A percentile compares a stretch with the other conserved stretches of the same genome.
Conservation (phyloP, 2,797 vertebrate genomes). For the Mus caroli region DNA sequence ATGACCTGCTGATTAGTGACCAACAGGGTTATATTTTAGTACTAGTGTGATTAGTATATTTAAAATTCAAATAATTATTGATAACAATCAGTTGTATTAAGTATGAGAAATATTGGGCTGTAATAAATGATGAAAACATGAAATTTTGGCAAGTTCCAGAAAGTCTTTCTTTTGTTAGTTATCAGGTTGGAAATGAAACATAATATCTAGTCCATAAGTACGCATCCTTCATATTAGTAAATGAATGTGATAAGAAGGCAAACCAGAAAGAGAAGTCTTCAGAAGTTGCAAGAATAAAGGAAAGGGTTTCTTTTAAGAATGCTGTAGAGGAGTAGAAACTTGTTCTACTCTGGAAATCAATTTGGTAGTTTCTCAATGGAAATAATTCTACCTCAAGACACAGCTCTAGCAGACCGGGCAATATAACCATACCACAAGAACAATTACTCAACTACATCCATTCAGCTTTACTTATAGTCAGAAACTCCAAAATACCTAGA, state of each 20-base stretch:
- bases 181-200: slow-evolving; percentile 7
- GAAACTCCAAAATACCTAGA: not conserved
- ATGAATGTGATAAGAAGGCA: not conserved
- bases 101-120: not conserved
- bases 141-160: not conserved
- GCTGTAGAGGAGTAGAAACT: not conserved
- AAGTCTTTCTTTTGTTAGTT: not conserved
- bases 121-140: not conserved
- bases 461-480: not conserved
- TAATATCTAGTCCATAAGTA: not conserved
- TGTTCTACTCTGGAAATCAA: not conserved
- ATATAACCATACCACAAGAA: not conserved
- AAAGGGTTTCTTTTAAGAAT: not conserved
- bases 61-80: slow-evolving; percentile 19
- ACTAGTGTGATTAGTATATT: not conserved
- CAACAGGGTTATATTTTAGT: not conserved
- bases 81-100: not conserved
- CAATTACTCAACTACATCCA: not conserved
- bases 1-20: not conserved
- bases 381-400: not conserved
- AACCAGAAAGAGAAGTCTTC: slow-evolving; percentile 8
- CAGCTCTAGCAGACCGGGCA: not conserved
- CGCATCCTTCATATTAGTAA: not conserved
- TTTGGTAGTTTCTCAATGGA: not conserved
- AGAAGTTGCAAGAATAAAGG: not conserved